Evolutionary conservation across 2,113 vertebrate species (phyloP).

Genomic region (Carassius carassius): DNA sequence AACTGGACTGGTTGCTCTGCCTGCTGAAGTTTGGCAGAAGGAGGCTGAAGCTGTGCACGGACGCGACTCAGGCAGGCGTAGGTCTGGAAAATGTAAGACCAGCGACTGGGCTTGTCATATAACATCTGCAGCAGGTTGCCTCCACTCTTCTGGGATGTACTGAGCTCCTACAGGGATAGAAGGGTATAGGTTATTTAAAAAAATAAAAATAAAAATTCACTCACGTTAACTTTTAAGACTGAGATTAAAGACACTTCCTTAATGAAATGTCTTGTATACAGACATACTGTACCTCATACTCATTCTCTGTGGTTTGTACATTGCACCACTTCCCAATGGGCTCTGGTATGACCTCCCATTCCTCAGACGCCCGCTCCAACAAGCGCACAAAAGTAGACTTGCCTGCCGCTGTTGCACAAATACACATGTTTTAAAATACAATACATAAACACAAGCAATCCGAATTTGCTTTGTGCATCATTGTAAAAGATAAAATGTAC

Average conservation of each 20-base stretch:
- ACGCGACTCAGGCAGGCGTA: constrained; percentile 82
- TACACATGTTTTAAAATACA: background rate
- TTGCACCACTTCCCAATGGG: constrained; percentile 83
- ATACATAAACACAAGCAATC: background rate
- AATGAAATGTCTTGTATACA: background rate
- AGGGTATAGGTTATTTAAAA: background rate
- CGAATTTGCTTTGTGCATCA: background rate
- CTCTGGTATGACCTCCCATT: constrained; percentile 80
- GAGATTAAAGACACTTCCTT: background rate
- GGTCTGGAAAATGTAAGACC: constrained; percentile 76
- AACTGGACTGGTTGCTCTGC: constrained; percentile 70
- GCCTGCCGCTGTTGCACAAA: constrained; percentile 68
- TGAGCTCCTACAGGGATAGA: constrained; percentile 70
- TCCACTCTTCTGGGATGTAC: constrained; percentile 79
- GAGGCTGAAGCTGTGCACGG: constrained; percentile 77
- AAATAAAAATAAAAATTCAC: no score
- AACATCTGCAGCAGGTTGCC: constrained; percentile 81
- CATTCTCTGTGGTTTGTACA: constrained; percentile 69
- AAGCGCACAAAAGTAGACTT: constrained; percentile 78
- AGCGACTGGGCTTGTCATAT: constrained; percentile 77
- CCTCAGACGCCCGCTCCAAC: constrained; percentile 70
- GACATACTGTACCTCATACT: constrained; percentile 62
- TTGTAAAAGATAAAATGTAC: background rate
- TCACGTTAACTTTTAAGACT: background rate
- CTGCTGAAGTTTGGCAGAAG: constrained; percentile 59